These are phyloP conservation scores for Cacoxenus indagator DNA, from an alignment of 2,888 invertebrate species.

Conservation along the genomic window DNA sequence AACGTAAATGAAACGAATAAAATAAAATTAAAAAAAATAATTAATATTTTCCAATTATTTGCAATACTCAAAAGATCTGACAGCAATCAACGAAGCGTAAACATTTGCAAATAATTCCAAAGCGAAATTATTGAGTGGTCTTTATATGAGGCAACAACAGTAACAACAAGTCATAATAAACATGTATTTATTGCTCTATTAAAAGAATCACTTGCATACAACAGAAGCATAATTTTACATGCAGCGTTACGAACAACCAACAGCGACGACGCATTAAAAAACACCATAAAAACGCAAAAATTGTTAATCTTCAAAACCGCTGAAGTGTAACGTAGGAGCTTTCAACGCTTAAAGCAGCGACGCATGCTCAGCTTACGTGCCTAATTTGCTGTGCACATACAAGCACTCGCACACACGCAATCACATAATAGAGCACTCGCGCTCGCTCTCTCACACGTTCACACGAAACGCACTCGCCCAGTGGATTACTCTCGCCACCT, in stretches of 20 bases:
- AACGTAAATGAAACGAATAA: conserved; percentile 20
- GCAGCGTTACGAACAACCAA: conserved; percentile 22
- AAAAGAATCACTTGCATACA: too few relatives aligned
- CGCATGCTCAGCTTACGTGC: conserved; percentile 9
- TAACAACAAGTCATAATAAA: conserved; percentile 38
- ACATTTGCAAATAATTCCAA: conserved; percentile 3
- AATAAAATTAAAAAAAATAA: conserved; percentile 27
- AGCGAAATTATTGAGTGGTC: neutral
- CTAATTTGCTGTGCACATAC: conserved; percentile 2
- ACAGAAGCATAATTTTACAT: conserved; percentile 25
- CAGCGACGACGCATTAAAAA: conserved; percentile 24
- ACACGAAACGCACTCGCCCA: neutral
- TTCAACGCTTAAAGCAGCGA: neutral
- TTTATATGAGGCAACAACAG: neutral
- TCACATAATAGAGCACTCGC: neutral
- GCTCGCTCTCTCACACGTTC: neutral
- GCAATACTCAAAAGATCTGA: conserved; percentile 4
- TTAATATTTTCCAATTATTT: conserved; percentile 27
- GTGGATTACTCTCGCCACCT: neutral
- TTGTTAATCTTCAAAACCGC: conserved; percentile 43
- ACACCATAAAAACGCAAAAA: conserved; percentile 41
- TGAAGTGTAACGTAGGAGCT: neutral
- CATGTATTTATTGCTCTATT: conserved; percentile 61
- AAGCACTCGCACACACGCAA: neutral
- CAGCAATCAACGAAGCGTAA: conserved; percentile 9